A percentile compares a stretch with the other conserved stretches of the same genome.
phyloP scores from a whole-genome alignment of 1,140 invertebrate species.

The Drosophila kikkawai region DNA sequence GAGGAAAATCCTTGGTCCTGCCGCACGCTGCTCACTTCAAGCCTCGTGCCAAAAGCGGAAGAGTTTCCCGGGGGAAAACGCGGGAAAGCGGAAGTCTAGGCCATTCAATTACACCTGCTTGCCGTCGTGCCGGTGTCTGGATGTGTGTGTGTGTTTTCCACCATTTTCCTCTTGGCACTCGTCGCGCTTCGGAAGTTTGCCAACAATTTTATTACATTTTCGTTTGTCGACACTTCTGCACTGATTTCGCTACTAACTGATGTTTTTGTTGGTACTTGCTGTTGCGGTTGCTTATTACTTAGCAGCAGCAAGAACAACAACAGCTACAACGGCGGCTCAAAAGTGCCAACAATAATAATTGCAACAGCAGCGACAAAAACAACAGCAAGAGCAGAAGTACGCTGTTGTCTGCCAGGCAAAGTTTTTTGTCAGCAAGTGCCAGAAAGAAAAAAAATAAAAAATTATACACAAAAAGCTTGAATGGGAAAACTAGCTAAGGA shows the following conservation, averaged over 20 bases:
- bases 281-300: constrained; percentile 72
- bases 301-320: constrained; percentile 7
- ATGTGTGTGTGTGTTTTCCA: constrained; percentile 8
- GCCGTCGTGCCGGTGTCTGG: constrained; percentile 42
- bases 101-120: constrained; percentile 82
- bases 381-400: constrained; percentile 3
- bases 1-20: constrained; percentile 19
- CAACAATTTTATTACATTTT: constrained; percentile 83
- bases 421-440: constrained; percentile 61
- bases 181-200: constrained; percentile 64
- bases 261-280: constrained; percentile 38
- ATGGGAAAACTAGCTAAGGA: no score
- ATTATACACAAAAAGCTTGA: not conserved
- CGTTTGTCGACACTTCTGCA: constrained; percentile 75
- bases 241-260: constrained; percentile 36
- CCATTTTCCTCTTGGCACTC: constrained; percentile 35
- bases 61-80: constrained; percentile 32
- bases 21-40: constrained; percentile 35
- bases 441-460: constrained; percentile 22
- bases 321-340: constrained; percentile 18
- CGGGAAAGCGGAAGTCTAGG: constrained; percentile 28
- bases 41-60: constrained; percentile 69
- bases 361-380: constrained; percentile 68
- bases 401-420: constrained; percentile 59
- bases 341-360: constrained; percentile 79